Conservation (phyloP, 2,797 vertebrate genomes). For the Petrocephalus sullivani region DNA sequence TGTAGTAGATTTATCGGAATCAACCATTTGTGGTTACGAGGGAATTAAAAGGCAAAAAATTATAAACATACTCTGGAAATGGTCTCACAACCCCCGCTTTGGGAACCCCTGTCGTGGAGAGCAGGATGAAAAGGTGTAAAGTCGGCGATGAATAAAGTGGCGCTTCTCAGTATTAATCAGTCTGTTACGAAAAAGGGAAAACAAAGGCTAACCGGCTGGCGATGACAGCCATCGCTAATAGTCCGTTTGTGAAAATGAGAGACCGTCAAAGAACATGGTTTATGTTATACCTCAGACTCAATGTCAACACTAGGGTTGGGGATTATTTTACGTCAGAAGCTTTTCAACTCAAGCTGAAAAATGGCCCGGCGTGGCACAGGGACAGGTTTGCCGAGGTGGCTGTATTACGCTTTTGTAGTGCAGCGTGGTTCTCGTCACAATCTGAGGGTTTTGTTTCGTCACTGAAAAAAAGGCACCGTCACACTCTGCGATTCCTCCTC, state of each 20-base stretch:
- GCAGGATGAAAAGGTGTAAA: too few species aligned
- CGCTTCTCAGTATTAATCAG: neutral
- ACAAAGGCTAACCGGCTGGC: neutral
- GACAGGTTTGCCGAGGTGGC: neutral
- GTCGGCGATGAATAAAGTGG: neutral
- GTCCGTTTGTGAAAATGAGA: neutral
- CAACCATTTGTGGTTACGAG: neutral
- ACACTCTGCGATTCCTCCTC: neutral
- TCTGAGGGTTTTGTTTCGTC: neutral
- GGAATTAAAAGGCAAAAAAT: too few species aligned
- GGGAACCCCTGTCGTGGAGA: neutral
- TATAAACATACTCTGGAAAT: neutral
- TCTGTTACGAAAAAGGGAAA: neutral
- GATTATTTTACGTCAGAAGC: neutral
- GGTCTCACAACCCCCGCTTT: neutral
- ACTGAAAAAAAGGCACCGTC: neutral
- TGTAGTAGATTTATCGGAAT: neutral
- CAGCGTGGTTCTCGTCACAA: neutral
- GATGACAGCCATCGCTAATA: neutral
- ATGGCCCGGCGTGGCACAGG: neutral
- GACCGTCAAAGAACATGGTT: neutral
- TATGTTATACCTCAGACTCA: neutral
- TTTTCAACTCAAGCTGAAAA: slow-evolving; percentile 6
- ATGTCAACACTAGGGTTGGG: neutral
- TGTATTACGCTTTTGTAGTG: neutral